Conservation (phyloP, 1,140 invertebrate species). For the fruit fly (Drosophila melanogaster) region Release_6_plus_ISO1_MT NT_033777.3:26296501-26297000, state of each 20-base stretch:
- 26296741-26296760: no score
- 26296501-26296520: slow-evolving; percentile 57
- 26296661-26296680: slow-evolving; percentile 25
- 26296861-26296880: slow-evolving; percentile 27
- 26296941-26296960: slow-evolving; percentile 41
- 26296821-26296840: slow-evolving; percentile 23
- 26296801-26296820: slow-evolving; percentile 3
- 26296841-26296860: slow-evolving; percentile 34
- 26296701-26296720: not conserved
- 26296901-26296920: slow-evolving; percentile 32
- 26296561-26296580: slow-evolving; percentile 60
- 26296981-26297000: slow-evolving; percentile 61
- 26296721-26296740: not conserved
- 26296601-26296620: slow-evolving; percentile 31
- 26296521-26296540: slow-evolving; percentile 61
- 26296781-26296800: not conserved
- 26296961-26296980: slow-evolving; percentile 41
- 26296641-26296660: slow-evolving; percentile 33
- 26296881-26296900: slow-evolving; percentile 47
- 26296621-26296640: slow-evolving; percentile 37
- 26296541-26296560: slow-evolving; percentile 73
- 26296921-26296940: slow-evolving; percentile 37
- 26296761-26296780: not conserved
- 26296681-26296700: slow-evolving; percentile 10
- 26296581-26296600: slow-evolving; percentile 49